Evolutionary conservation across 1,140 invertebrate species (phyloP), one percentile per base, ranked within the genome.

Genomic region (Eciton burchellii): DNA sequence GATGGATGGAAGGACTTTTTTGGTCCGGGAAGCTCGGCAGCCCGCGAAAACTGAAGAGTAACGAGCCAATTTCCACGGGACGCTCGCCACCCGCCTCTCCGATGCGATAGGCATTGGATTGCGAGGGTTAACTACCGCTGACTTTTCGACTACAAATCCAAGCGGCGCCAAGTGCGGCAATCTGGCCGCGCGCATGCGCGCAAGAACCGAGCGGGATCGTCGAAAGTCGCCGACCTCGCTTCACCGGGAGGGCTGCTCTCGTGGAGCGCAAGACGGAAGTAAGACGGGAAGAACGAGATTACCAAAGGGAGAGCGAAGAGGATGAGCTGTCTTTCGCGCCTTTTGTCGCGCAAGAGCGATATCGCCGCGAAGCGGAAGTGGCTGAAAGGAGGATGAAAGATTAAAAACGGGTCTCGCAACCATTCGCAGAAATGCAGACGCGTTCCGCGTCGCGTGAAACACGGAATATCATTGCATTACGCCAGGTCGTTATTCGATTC

Each of bases 1-100:
- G 83, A 85, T 77, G 84, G 85, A 85, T 85, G 83, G 79, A 87
- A 87, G 72, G 35, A 2, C 85, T 83, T 87, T 87, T 87, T 71
- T 49, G 49, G 14, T 3, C 35, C 19, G 43, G 24, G n/a, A 60
- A 71, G 66, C 76, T 56, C 57, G 24, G 47, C 43, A 76, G 59
- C 26, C 72, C 24, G 43, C 76, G 76, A 86, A 84, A 84, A 86
- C 83, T 72, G 68, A 83, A 85, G 84, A 87, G 81, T 87, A 87
- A 87, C 84, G 76, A 85, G 85, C 83, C 85, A 87, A 85, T 87
- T 87, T 85, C 59, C 84, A 76, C 83, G 66, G 52, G 56, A 68
- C 74, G 60, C 47, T 66, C 60, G 72, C 56, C 29, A 35, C 24
- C 35, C 21, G 47, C 76, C 24, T 52, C 19, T 49, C 41, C 56